phyloP scores from a whole-genome alignment of 2,113 vertebrate species.

The Craseonycteris thonglongyai region DNA sequence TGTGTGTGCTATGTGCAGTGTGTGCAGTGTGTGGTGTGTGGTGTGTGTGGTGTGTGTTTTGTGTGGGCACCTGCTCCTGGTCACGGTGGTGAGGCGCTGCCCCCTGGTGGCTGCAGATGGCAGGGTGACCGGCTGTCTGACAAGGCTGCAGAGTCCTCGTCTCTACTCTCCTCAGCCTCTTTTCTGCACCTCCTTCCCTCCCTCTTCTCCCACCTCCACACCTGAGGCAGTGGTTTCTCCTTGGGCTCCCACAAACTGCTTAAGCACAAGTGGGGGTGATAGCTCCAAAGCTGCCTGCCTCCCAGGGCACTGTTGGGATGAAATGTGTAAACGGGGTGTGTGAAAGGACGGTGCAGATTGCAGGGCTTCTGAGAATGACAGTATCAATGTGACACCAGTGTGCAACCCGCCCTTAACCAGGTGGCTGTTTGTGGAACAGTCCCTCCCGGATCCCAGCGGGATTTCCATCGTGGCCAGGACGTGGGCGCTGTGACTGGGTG shows the following conservation, averaged over 20 bases:
- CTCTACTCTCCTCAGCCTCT: neutral
- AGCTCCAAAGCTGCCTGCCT: too few relatives aligned
- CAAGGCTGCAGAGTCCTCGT: neutral
- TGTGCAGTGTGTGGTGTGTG: neutral
- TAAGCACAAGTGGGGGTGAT: neutral
- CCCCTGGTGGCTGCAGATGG: slow-evolving; percentile 47
- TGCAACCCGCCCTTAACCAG: neutral
- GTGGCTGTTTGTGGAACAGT: neutral
- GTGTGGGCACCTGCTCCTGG: neutral
- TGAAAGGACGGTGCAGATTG: neutral
- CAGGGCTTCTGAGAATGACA: accelerated
- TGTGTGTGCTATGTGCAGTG: neutral
- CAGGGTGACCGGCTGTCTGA: neutral
- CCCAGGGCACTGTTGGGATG: neutral
- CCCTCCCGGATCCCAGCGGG: neutral
- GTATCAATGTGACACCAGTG: neutral
- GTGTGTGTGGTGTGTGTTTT: neutral
- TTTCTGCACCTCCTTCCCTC: too few relatives aligned
- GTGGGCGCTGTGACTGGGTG: neutral
- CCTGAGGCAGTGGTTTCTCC: neutral
- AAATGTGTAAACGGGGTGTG: neutral
- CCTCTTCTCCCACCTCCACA: neutral
- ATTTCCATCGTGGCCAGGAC: neutral
- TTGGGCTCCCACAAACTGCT: neutral
- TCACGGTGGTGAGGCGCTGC: neutral